These are phyloP conservation scores for Molossus alvarezi DNA, from an alignment of 2,797 vertebrate genomes.

Conservation along the genomic window DNA sequence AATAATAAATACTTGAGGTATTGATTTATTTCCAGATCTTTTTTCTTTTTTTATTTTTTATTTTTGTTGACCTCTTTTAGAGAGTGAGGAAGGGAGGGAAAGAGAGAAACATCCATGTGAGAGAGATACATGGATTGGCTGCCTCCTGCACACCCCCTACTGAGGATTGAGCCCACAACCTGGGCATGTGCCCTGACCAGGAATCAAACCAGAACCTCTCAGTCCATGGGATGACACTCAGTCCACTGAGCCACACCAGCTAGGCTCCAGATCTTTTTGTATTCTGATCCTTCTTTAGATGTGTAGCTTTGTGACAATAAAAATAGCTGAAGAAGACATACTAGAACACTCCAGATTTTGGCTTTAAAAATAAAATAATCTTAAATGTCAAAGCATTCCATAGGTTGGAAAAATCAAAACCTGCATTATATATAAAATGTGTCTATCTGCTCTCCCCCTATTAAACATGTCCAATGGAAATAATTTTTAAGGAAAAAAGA, in stretches of 20 bases:
- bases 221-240: no score
- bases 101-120: no score
- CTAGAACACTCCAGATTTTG: background rate
- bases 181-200: no score
- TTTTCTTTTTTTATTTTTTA: no score
- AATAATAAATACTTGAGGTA: background rate
- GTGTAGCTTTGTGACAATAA: background rate
- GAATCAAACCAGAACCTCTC: no score
- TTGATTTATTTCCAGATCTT: slow-evolving; percentile 23
- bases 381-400: slow-evolving; percentile 27
- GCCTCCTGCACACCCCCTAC: no score
- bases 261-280: background rate
- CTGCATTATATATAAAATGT: background rate
- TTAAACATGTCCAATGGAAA: slow-evolving; percentile 56
- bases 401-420: slow-evolving; percentile 23
- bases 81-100: no score
- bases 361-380: slow-evolving; percentile 32
- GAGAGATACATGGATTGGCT: no score
- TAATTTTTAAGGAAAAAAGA: slow-evolving; percentile 49
- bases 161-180: no score
- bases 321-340: slow-evolving; percentile 18
- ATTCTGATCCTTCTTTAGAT: background rate
- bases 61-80: no score
- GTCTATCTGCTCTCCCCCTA: background rate
- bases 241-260: no score